These are phyloP conservation scores for Leucophenga maculata DNA, from an alignment of 2,888 invertebrate genomes.

Conservation along the genomic window DNA sequence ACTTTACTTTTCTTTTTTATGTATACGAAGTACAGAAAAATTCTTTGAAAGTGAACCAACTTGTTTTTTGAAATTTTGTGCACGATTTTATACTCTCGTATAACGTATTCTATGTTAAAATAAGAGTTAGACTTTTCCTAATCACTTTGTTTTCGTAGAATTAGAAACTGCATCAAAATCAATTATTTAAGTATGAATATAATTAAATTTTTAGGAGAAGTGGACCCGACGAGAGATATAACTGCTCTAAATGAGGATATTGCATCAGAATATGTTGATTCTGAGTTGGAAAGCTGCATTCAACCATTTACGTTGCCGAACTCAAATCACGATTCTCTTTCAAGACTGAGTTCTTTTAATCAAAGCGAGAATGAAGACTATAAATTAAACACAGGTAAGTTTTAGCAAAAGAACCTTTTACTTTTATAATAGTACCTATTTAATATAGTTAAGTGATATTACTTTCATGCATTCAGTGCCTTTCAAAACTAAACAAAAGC, in stretches of 20 bases:
- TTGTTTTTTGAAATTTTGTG: no score
- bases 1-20: no score
- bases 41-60: no score
- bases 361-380: conserved; percentile 79
- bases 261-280: conserved; percentile 80
- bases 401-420: background rate
- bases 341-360: conserved; percentile 77
- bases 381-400: conserved; percentile 76
- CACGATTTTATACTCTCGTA: no score
- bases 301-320: conserved; percentile 76
- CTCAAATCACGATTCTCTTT: conserved; percentile 74
- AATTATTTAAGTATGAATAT: no score
- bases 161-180: no score
- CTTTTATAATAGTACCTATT: background rate
- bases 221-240: conserved; percentile 78
- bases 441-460: conserved; percentile 10
- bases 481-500: conserved; percentile 75
- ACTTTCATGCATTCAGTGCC: conserved; percentile 73
- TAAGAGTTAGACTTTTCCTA: no score
- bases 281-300: conserved; percentile 75
- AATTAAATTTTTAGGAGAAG: conserved; percentile 74
- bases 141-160: no score
- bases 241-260: conserved; percentile 80
- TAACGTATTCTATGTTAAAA: no score
- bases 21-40: no score